Base-by-base conservation (phyloP, 2,888 invertebrate genomes). In the Sinhomidia bicolor region DNA sequence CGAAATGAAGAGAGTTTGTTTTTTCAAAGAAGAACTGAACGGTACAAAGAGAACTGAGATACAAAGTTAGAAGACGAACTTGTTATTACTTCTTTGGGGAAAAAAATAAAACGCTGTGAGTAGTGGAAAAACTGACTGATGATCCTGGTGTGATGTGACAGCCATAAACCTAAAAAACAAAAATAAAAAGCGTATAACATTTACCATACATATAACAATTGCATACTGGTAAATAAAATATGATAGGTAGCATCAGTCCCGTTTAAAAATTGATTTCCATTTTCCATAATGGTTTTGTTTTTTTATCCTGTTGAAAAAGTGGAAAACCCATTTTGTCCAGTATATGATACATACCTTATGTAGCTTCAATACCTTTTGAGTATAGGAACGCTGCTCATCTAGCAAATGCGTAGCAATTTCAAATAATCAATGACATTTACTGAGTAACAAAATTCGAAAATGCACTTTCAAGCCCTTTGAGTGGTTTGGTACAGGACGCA, bases 111-210 rank as follows among this genome's bases (percentile, higher is more conserved):
- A n/a, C 47, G 47, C 29, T 17, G 2, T 32, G 32, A 71, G 44
- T n/a, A 41, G 17, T 17, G 23, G 12, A 20, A 41, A 54, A 3
- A 71, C 20, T 41, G 41, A 44, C 44, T 32, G 68, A 44, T 54
- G 32, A 14, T 36, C 9, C 17, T 32, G 36, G n/a, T 65, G 12
- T 57, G 78, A 78, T 20, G 78, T 78, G 57, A 57, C 57, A 57
- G 54, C n/a, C 78, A 78, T 57, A 78, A 78, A 57, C 12, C 26
- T 20, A 12, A 47, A 74, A 74, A 47, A 26, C 12, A 44, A 26
- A 9, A 23, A 60, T 26, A 17, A 17, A n/a, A n/a, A n/a, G n/a
- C n/a, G n/a, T n/a, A n/a, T n/a, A n/a, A 36, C 60, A 65, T 29
- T 65, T 4, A 2, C 2, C 36, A 36, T 36, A 17, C 17, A 26